Conservation (phyloP, 2,888 invertebrate genomes). For the Leptinotarsa tumamoca region DNA sequence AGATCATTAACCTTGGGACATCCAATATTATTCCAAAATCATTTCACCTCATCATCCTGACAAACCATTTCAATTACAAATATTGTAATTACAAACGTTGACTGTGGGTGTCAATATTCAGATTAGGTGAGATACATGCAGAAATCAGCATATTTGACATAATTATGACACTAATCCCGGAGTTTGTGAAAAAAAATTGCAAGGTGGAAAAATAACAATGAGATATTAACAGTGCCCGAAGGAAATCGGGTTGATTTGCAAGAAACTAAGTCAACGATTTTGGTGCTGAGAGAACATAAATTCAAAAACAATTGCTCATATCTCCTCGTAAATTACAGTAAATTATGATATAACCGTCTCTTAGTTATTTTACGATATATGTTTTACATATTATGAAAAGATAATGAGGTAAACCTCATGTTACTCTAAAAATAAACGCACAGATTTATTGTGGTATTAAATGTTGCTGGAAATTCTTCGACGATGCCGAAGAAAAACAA, state of each 20-base stretch:
- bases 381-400: constrained; percentile 32
- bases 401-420: constrained; percentile 30
- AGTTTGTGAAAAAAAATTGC: constrained; percentile 2
- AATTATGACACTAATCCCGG: neutral
- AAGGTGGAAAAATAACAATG: constrained; percentile 16
- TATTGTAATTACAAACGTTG: neutral
- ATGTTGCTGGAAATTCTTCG: constrained; percentile 26
- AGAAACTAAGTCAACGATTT: constrained; percentile 21
- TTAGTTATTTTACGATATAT: constrained; percentile 29
- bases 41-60: constrained; percentile 17
- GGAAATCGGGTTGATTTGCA: constrained; percentile 20
- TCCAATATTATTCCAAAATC: neutral
- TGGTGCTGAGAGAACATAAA: constrained; percentile 20
- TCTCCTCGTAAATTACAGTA: constrained; percentile 23
- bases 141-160: constrained; percentile 18
- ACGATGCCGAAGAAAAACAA: constrained; percentile 27
- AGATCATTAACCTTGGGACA: neutral
- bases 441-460: constrained; percentile 29
- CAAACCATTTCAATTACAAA: constrained; percentile 13
- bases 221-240: constrained; percentile 8
- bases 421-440: constrained; percentile 30
- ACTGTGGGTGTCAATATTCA: constrained; percentile 18
- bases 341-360: constrained; percentile 30
- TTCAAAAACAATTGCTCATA: constrained; percentile 25
- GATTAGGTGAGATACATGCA: constrained; percentile 3